Base-by-base conservation (phyloP, 2,888 invertebrate species). In the Leucophenga montana region DNA sequence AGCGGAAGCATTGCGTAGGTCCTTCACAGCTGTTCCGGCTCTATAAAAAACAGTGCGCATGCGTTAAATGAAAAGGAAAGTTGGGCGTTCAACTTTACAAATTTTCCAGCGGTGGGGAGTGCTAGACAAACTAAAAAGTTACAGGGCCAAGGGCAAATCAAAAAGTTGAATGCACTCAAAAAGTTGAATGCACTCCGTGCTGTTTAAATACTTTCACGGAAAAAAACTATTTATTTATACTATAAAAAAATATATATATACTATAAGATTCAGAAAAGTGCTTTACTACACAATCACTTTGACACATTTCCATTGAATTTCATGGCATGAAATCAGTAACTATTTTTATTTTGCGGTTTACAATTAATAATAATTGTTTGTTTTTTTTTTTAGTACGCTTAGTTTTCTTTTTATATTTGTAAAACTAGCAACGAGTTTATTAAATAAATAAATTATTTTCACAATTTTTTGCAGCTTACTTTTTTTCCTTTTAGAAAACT, bases 81-180 rank as follows among this genome's bases (percentile, higher is more conserved):
- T 78, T 74, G 75, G 80, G 39, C 39, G 39, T 39, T 39, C 1
- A 39, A 39, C 27, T 39, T n/a, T n/a, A n/a, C n/a, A 27, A 27
- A 27, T 3, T 4, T 3, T 4, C 27, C 27, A 27, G 4, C 27
- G 4, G 27, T 27, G 27, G 4, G 27, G 27, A 27, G 27, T 27
- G 2, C 27, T 2, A 27, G 4, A 27, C 4, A 27, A 3, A 27
- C 27, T 5, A 39, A 39, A 39, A 1, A 5, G 9, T 39, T 18
- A 68, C 75, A 84, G 77, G 81, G 84, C 81, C 81, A 84, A 84
- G 81, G 79, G 76, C 78, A 69, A 68, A 66, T 54, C 53, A 31
- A 62, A 67, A 53, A 79, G 85, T 79, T 85, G 77, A 85, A 83
- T 83, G 85, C 75, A 82, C 85, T 75, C 53, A 20, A 39, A 39